These are phyloP conservation scores for Platycercus adscitus DNA, from an alignment of 2,113 vertebrate species.

Conservation along the genomic window DNA sequence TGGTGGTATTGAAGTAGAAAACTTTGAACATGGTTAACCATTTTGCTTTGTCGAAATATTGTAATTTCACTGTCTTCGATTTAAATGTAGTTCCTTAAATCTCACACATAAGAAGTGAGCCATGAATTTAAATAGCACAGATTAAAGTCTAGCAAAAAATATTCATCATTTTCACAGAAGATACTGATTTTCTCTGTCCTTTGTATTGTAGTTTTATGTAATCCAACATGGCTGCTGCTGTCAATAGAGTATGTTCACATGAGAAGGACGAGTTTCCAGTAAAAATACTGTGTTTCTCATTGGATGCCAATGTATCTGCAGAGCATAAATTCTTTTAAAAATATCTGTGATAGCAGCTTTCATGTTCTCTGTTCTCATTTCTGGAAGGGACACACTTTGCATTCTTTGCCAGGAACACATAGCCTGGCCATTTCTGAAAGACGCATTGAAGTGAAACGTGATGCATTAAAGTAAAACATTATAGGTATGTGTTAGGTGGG, in stretches of 20 bases:
- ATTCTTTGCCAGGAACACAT: not conserved
- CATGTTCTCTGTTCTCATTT: not conserved
- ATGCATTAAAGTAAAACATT: not conserved
- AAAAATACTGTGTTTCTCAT: not conserved
- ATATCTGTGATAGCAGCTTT: not conserved
- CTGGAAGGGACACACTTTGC: not conserved
- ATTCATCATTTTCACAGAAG: not conserved
- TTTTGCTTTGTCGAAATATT: slow-evolving; percentile 62
- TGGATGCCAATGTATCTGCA: not conserved
- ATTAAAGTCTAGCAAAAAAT: slow-evolving; percentile 29
- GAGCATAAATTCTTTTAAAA: not conserved
- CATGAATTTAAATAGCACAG: slow-evolving; percentile 39
- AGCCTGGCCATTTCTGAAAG: not conserved
- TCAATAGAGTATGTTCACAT: not conserved
- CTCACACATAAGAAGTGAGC: slow-evolving; percentile 24
- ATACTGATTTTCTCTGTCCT: not conserved
- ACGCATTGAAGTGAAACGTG: not conserved
- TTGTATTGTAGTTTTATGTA: not conserved
- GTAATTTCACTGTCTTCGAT: slow-evolving; percentile 33
- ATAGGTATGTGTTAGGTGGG: fast-evolving
- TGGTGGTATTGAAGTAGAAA: slow-evolving; percentile 3
- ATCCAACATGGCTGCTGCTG: not conserved
- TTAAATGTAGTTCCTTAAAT: slow-evolving; percentile 44
- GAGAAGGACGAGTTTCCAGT: not conserved
- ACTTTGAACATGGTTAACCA: slow-evolving; percentile 17